A percentile compares a stretch with the other conserved stretches of the same genome.
Evolutionary conservation across 1,140 invertebrate genomes (phyloP).

Genomic region (Anastrepha obliqua): DNA sequence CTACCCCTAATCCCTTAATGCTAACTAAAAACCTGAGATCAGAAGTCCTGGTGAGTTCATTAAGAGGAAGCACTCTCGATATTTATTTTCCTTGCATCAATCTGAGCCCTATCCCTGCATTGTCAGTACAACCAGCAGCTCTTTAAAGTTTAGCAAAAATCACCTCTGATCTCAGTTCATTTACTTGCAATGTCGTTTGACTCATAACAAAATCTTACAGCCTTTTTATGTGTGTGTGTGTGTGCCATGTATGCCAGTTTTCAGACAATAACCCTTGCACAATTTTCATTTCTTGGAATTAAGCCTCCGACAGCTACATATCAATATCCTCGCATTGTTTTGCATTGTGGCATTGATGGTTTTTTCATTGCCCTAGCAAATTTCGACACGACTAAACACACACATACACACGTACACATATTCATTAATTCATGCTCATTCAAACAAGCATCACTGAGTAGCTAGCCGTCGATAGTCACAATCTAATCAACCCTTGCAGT

Average conservation of each 20-base stretch:
- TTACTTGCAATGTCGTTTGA: not conserved
- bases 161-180: not conserved
- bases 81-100: no score
- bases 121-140: no score
- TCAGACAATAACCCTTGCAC: constrained; percentile 5
- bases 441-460: not conserved
- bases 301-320: not conserved
- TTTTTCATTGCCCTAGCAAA: not conserved
- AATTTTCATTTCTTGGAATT: constrained; percentile 38
- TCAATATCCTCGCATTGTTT: constrained; percentile 48
- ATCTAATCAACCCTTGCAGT: constrained; percentile 37
- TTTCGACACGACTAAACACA: not conserved
- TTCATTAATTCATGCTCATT: not conserved
- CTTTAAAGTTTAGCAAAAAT: not conserved
- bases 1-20: no score
- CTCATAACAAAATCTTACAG: not conserved
- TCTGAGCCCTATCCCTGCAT: no score
- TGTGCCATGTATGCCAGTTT: not conserved
- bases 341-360: constrained; percentile 9
- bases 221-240: not conserved
- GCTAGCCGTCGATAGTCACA: constrained; percentile 24
- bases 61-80: no score
- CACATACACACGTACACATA: not conserved
- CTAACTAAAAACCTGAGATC: no score
- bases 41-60: no score